Base-by-base conservation (phyloP, 64 coral and sea anemone genomes). In the Porites lutea region DNA sequence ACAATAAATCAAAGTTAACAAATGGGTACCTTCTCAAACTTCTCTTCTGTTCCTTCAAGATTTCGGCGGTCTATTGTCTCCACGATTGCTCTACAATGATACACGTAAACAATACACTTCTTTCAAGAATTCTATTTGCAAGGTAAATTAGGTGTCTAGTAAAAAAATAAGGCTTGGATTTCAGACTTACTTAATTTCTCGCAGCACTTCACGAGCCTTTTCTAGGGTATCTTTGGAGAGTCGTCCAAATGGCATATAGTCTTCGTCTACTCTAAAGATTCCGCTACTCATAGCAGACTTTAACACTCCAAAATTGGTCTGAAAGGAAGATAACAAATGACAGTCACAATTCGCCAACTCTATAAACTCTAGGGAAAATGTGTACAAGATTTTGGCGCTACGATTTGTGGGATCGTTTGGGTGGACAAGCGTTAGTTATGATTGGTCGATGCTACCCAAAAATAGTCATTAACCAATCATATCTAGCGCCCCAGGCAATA, bases 231-330 rank as follows among this genome's bases (percentile, higher is more conserved):
- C 95, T n/a, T 79, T 89, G 0, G 88, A 90, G 18, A 97, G 61
- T 4, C 95, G 88, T 21, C 95, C 95, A 77, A 97, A 88, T 20
- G 95, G 95, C 95, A 97, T 88, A 73, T 90, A 97, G 67, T 93
- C 48, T 2, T 75, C 49, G 62, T 97, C 95, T 65, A 97, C 62
- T 27, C 79, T 48, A 8, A 91, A 74, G 5, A 37, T 19, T 65
- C 77, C 80, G 13, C 68, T 16, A 60, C 78, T 54, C 64, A 94
- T 63, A 15, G 83, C 75, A 19, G 71, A 73, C 2, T 54, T 90
- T 47, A 93, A 37, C 19, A 87, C 71, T 3, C 58, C 14, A 48
- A 90, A 71, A 68, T 94, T 63, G 7, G 82, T 87, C 95, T 97
- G 50, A 79, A 65, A 65, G 45, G 58, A 66, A 52, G 81, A 45